These are phyloP conservation scores for Leptinotarsa texana DNA, from an alignment of 1,140 invertebrate species.

Conservation along the genomic window DNA sequence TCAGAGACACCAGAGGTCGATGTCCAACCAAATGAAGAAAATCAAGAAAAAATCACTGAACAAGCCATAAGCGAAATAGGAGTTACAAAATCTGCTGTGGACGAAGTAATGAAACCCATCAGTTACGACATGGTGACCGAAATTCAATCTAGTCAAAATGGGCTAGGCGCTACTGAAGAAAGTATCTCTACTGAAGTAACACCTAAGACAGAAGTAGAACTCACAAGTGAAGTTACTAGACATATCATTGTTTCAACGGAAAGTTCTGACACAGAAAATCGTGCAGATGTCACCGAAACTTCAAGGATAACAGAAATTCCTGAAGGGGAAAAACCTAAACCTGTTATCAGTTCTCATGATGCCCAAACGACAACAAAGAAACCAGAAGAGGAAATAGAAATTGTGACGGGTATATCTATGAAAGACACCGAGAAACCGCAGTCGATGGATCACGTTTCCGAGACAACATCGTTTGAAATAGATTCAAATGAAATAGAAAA, in stretches of 20 bases:
- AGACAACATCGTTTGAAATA: constrained; percentile 28
- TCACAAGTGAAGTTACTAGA: too few species aligned
- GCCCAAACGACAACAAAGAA: not conserved
- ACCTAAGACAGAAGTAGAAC: too few species aligned
- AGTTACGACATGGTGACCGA: too few species aligned
- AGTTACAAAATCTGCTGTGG: not conserved
- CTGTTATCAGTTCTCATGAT: not conserved
- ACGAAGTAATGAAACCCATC: too few species aligned
- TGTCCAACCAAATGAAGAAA: not conserved
- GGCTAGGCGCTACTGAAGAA: too few species aligned
- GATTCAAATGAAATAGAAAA: constrained; percentile 11
- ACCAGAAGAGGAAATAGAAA: constrained; percentile 39
- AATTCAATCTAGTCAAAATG: too few species aligned
- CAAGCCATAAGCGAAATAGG: not conserved
- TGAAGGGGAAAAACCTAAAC: not conserved
- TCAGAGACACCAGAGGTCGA: too few species aligned
- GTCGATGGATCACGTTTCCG: constrained; percentile 37
- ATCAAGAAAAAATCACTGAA: not conserved
- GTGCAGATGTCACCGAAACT: not conserved
- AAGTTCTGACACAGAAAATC: too few species aligned
- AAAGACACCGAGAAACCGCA: constrained; percentile 41
- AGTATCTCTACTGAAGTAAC: too few species aligned
- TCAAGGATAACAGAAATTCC: not conserved
- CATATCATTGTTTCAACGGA: too few species aligned
- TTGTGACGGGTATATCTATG: constrained; percentile 37